phyloP scores from a whole-genome alignment of 2,797 vertebrate genomes.

The Crenichthys baileyi region DNA sequence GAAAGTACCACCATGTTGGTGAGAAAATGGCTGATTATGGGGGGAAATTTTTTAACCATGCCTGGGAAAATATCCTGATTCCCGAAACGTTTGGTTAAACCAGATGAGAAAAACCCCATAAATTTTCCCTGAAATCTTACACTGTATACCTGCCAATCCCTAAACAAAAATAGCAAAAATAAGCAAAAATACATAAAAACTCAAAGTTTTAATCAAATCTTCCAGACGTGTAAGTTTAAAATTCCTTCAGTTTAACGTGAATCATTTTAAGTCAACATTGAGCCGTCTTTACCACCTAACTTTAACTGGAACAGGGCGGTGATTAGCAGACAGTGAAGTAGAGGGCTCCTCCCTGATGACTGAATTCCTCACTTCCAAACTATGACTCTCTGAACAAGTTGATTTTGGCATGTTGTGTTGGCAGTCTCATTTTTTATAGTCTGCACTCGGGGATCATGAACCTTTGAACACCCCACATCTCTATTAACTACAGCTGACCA shows the following conservation, averaged over 20 bases:
- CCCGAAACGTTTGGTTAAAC: background rate
- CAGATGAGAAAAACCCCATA: background rate
- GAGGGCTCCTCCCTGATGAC: conserved; percentile 2
- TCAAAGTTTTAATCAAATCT: too few species aligned
- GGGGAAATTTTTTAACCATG: background rate
- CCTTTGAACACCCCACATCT: background rate
- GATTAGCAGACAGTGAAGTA: background rate
- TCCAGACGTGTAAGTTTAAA: background rate
- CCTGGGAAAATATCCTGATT: background rate
- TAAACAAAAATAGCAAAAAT: background rate
- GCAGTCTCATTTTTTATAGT: background rate
- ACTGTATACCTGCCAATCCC: background rate
- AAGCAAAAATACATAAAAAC: background rate
- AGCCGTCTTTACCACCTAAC: background rate
- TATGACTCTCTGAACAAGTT: background rate
- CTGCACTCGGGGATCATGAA: background rate
- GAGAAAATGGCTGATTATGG: background rate
- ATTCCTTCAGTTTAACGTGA: background rate
- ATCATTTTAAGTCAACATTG: background rate
- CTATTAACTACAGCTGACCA: background rate
- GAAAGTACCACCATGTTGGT: background rate
- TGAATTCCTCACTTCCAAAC: background rate
- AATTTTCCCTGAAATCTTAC: background rate
- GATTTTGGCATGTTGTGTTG: background rate
- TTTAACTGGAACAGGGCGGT: background rate